Conservation (phyloP, 2,888 invertebrate genomes). For the Callyntrura sp. region DNA sequence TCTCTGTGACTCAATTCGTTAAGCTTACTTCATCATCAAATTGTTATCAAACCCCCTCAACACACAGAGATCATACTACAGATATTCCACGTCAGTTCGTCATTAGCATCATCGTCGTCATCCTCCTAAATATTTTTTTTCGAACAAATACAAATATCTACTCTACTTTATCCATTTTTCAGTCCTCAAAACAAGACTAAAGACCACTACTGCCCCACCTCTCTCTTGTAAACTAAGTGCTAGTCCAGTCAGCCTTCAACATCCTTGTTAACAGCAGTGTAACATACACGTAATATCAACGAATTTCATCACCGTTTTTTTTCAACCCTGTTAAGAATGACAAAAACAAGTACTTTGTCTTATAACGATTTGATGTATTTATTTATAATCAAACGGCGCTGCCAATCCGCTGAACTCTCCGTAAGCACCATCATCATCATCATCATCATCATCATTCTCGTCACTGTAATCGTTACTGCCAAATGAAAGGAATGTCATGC, state of each 20-base stretch:
- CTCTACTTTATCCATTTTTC: neutral
- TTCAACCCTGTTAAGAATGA: neutral
- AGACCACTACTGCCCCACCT: slow-evolving; percentile 63
- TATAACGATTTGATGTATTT: neutral
- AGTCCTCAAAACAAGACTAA: neutral
- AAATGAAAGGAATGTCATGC: no score
- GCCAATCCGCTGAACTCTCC: neutral
- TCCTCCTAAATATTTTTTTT: neutral
- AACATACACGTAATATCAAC: slow-evolving; percentile 27
- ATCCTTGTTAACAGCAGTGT: slow-evolving; percentile 63
- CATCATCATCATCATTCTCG: neutral
- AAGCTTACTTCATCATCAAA: slow-evolving; percentile 4
- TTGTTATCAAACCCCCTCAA: neutral
- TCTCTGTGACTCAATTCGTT: slow-evolving; percentile 41
- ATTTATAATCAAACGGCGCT: no score
- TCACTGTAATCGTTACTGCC: neutral
- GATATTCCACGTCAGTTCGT: neutral
- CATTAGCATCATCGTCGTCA: slow-evolving; percentile 7
- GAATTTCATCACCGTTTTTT: slow-evolving; percentile 66
- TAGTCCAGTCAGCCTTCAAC: slow-evolving; percentile 54
- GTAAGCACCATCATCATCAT: neutral
- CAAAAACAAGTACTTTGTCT: slow-evolving; percentile 17
- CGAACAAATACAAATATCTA: slow-evolving; percentile 14
- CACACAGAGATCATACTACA: neutral
- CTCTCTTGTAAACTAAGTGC: slow-evolving; percentile 21